Conservation (phyloP, 2,888 invertebrate species). For the Gnatocerus cornutus region DNA sequence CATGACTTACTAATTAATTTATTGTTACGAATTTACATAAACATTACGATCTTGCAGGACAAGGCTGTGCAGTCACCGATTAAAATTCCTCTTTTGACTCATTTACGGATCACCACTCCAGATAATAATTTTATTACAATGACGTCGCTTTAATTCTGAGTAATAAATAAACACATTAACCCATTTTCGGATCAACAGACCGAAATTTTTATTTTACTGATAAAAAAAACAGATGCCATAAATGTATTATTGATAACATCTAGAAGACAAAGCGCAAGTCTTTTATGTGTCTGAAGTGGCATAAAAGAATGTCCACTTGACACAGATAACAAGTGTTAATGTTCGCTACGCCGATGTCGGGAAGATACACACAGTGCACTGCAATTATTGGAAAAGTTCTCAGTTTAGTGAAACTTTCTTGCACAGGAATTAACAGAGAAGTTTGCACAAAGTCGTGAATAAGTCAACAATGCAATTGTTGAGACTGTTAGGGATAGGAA, state of each 20-base stretch:
- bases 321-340: conserved; percentile 1
- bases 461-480: no score
- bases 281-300: neutral
- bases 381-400: neutral
- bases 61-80: neutral
- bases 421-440: neutral
- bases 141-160: neutral
- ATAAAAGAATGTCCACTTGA: conserved; percentile 1
- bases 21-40: neutral
- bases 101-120: conserved; percentile 4
- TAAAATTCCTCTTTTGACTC: neutral
- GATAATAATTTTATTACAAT: neutral
- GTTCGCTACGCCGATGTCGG: neutral
- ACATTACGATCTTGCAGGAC: neutral
- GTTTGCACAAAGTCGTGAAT: no score
- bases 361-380: neutral
- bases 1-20: no score
- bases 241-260: neutral
- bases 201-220: no score
- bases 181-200: neutral
- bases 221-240: no score
- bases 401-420: neutral
- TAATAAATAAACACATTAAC: neutral
- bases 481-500: no score
- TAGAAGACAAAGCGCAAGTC: neutral